Base-by-base conservation (phyloP, 2,888 invertebrate genomes). In the Meteorus colon region DNA sequence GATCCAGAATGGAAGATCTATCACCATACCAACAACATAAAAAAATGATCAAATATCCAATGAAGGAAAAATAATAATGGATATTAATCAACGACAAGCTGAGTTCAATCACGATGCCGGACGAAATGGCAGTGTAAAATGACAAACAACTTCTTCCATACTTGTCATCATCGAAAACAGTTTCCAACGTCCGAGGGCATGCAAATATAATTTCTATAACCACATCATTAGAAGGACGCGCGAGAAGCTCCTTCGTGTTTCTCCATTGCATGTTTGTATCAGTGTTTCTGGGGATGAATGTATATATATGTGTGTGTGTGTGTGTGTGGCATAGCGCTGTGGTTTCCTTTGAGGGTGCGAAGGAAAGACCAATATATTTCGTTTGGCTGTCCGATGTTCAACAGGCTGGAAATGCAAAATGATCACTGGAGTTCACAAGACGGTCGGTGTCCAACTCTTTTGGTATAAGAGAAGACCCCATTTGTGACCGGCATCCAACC, bases 171-270 rank as follows among this genome's bases (percentile, higher is more conserved):
- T 27, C 19, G 12, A 19, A 69, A 55, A 69, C 55, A 31, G n/a
- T 55, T 45, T 34, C 1, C 19, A 41, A 24, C 1, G 48, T 48
- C 48, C n/a, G 41, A 19, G 19, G n/a, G 41, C 27, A 48, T 67
- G 48, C 14, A 48, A 48, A 72, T 63, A 48, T 59, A 48, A 16
- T 67, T 60, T 27, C 27, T 72, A 83, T 80, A 80, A 86, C 88
- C 88, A 84, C 89, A 88, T 89, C 89, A 85, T 89, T 89, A 88
- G 84, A 86, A 78, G 79, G 81, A 82, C 84, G 83, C 84, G 84
- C 83, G 82, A 81, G 82, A 55, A 82, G 41, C 73, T 69, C 31
- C 19, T 69, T 55, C n/a, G 8, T 10, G 19, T 55, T 19, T 55
- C 19, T 8, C 55, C 6, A 19, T 55, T 24, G 19, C 19, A 4